Conservation (phyloP, 1,140 invertebrate species). For the Zaprionus inermis region DNA sequence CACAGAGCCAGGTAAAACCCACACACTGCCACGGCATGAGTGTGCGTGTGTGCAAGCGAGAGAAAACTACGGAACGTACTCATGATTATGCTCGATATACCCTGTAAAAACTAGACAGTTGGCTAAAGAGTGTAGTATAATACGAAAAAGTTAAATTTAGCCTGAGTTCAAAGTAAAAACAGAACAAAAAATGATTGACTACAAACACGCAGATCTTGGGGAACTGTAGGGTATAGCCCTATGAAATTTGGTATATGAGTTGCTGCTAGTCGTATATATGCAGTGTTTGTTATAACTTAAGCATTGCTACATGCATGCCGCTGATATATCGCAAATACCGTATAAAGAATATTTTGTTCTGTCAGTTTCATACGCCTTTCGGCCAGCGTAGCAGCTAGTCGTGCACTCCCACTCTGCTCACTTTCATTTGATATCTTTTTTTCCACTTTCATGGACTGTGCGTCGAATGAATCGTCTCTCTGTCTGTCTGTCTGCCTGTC, state of each 20-base stretch:
- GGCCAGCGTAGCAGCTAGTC: not conserved
- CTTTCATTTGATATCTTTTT: constrained; percentile 16
- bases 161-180: not conserved
- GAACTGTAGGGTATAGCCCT: not conserved
- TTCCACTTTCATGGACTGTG: constrained; percentile 13
- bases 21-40: constrained; percentile 44
- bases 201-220: not conserved
- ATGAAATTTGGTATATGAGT: not conserved
- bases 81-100: constrained; percentile 62
- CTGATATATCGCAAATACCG: not conserved
- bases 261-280: accelerated
- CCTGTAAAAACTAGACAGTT: constrained; percentile 20
- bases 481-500: not conserved
- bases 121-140: not conserved
- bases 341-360: not conserved
- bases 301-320: not conserved
- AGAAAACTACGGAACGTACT: constrained; percentile 43
- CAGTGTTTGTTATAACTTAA: not conserved
- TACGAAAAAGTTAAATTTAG: not conserved
- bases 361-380: not conserved
- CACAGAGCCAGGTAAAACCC: constrained; percentile 65
- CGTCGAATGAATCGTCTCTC: not conserved
- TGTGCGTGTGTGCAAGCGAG: constrained; percentile 1
- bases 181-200: not conserved
- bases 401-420: not conserved